Evolutionary conservation across 1,140 invertebrate species (phyloP).

Genomic region (Coptotermes formosanus): DNA sequence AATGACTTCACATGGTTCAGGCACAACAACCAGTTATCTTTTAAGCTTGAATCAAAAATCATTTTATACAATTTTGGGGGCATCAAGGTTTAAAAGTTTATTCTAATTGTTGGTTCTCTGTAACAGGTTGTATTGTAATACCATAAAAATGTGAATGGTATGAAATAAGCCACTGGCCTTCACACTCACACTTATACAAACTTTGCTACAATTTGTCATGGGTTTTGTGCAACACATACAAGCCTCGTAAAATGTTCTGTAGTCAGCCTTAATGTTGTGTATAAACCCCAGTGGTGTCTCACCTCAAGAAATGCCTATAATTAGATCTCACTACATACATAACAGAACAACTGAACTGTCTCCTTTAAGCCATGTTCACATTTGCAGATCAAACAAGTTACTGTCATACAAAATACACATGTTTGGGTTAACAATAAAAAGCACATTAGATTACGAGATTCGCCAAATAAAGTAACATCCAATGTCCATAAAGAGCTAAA

Average conservation of each 20-base stretch:
- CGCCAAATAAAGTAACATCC: slow-evolving; percentile 24
- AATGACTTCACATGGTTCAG: no score
- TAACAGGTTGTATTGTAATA: background rate
- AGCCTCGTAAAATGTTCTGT: background rate
- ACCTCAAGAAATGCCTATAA: background rate
- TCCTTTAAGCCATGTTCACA: background rate
- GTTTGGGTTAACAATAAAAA: background rate
- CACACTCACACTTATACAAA: no score
- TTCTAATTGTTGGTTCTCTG: background rate
- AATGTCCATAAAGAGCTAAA: slow-evolving; percentile 26
- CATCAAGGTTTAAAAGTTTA: background rate
- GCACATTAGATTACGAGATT: slow-evolving; percentile 20
- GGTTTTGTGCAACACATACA: background rate
- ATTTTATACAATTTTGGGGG: no score
- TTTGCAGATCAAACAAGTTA: background rate
- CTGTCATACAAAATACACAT: slow-evolving; percentile 14
- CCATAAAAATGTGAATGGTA: no score
- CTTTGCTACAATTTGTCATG: background rate
- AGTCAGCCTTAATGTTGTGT: background rate
- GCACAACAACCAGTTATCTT: no score
- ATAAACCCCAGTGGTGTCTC: background rate
- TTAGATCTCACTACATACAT: background rate
- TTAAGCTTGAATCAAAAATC: no score
- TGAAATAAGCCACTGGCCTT: no score
- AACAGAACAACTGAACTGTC: background rate